Conservation (phyloP, 2,113 vertebrate genomes). For the Spea bombifrons region DNA sequence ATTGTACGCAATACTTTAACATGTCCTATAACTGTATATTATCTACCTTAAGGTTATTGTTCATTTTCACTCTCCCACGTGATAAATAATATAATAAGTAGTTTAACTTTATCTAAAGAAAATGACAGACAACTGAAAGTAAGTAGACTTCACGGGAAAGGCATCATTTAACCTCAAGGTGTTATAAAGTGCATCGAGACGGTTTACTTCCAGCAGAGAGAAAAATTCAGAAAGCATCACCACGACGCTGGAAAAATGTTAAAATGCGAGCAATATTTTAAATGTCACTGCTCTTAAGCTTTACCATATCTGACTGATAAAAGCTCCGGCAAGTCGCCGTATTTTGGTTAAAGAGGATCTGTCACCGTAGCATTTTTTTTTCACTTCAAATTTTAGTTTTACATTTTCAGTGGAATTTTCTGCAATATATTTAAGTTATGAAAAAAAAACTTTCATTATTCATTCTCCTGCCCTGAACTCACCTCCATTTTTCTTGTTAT, state of each 20-base stretch:
- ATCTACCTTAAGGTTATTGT: not conserved
- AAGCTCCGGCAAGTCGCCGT: too few relatives aligned
- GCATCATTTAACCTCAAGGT: slow-evolving; percentile 1
- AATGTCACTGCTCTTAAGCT: slow-evolving; percentile 3
- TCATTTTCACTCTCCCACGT: not conserved
- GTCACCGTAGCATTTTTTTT: too few relatives aligned
- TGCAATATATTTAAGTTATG: too few relatives aligned
- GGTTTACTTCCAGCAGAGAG: slow-evolving; percentile 8
- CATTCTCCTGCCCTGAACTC: too few relatives aligned
- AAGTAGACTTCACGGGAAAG: not conserved
- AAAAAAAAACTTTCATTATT: too few relatives aligned
- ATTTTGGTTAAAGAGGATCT: too few relatives aligned
- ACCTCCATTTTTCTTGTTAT: too few relatives aligned
- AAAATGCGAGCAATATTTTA: not conserved
- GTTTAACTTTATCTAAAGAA: not conserved
- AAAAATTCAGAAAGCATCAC: slow-evolving; percentile 11
- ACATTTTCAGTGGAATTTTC: too few relatives aligned
- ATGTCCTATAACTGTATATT: not conserved
- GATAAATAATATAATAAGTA: not conserved
- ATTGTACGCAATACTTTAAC: not conserved
- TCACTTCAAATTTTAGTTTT: too few relatives aligned
- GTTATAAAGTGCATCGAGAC: not conserved
- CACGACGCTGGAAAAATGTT: not conserved
- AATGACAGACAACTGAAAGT: not conserved
- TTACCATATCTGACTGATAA: not conserved